Base-by-base conservation (phyloP, 2,888 invertebrate species). In the Ischnus inquisitorius region DNA sequence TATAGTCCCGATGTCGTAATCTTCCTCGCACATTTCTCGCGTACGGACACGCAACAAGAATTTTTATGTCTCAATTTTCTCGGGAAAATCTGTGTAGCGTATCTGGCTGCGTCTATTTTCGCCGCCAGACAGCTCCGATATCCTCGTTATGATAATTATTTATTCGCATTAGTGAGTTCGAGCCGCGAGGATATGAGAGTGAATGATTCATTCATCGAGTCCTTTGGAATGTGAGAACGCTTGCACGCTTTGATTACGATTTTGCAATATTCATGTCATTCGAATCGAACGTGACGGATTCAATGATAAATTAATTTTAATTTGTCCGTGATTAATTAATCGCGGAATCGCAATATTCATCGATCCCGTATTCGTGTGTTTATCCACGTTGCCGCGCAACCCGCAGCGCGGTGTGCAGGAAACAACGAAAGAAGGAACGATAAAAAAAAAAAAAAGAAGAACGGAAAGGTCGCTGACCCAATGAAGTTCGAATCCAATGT, bases 121-220 rank as follows among this genome's bases (percentile, higher is more conserved):
- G 19, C 57, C 3, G 16, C 57, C 41, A 10, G 43, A 43, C 43
- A 25, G 43, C 43, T 71, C 71, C 12, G 22, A 25, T 25, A 25
- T 14, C 25, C 46, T 34, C 34, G 72, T 74, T 74, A 74, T 62
- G 46, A 74, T 74, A 62, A 74, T 74, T 62, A 62, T 62, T 41
- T 46, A 74, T 62, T 19, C 62, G 28, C 46, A 25, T 41, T n/a
- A 39, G 57, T 54, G 71, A 54, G 22, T 72, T 10, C 25, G 43
- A 39, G 41, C 43, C 57, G 12, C 25, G 25, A 12, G 60, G 60
- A 72, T 43, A 60, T 72, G 16, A 72, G 57, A 72, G 16, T 60
- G 43, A 60, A 43, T 72, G 25, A 43, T 60, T 72, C 28, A 72
- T 72, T 72, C 60, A 60, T 46, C 71, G 41, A 8, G 60, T 22